A percentile compares a stretch with the other conserved stretches of the same genome.
These are phyloP conservation scores for Micrasema minimum DNA, from an alignment of 1,140 invertebrate species.

Conservation along the genomic window DNA sequence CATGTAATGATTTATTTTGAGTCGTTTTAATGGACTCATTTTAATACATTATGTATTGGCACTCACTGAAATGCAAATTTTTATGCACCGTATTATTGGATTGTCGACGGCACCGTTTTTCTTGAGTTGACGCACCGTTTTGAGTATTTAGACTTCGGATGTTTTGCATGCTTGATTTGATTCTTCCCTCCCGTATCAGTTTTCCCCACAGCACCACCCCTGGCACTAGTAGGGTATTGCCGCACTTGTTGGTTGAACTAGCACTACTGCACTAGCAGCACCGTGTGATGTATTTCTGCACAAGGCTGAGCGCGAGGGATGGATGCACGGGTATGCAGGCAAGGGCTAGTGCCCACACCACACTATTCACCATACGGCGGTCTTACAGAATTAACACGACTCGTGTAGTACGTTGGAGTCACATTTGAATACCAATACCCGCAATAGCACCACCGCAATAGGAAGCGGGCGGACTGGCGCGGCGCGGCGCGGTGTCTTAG, in stretches of 20 bases:
- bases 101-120: conserved; percentile 72
- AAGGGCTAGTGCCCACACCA: conserved; percentile 46
- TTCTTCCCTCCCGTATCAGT: conserved; percentile 46
- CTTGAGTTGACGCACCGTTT: conserved; percentile 70
- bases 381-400: conserved; percentile 40
- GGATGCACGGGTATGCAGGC: conserved; percentile 1
- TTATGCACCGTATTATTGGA: conserved; percentile 70
- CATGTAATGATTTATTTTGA: conserved; percentile 73
- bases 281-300: too few relatives aligned
- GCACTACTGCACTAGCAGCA: conserved; percentile 40
- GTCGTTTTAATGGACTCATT: conserved; percentile 51
- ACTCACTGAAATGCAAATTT: conserved; percentile 73
- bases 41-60: conserved; percentile 57
- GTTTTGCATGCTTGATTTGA: conserved; percentile 67
- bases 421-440: conserved; percentile 77
- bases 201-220: conserved; percentile 33
- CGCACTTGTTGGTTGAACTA: conserved; percentile 52
- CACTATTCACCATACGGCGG: conserved; percentile 38
- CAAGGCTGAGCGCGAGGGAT: conserved; percentile 1
- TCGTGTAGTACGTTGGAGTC: conserved; percentile 53
- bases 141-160: conserved; percentile 68
- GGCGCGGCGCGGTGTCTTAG: conserved; percentile 56
- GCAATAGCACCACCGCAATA: conserved; percentile 55
- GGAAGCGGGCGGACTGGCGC: conserved; percentile 48
- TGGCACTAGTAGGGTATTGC: conserved; percentile 52